Percentiles rank a stretch among this genome's conserved stretches.
These are phyloP conservation scores for Taeniopygia guttata DNA, from an alignment of 2,797 vertebrate species.

Conservation along the genomic window DNA sequence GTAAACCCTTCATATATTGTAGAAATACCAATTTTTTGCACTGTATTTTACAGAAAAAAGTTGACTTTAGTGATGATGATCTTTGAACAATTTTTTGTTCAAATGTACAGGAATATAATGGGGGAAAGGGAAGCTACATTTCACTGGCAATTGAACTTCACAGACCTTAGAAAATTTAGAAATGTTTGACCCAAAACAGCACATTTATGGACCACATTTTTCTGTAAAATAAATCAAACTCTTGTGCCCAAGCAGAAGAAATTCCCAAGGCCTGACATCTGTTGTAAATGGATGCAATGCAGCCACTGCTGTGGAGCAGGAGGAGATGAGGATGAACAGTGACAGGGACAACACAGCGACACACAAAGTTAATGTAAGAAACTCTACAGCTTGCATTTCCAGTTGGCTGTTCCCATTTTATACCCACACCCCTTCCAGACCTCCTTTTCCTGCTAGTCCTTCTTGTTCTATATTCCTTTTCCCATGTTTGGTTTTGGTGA, in stretches of 20 bases:
- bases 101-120: neutral
- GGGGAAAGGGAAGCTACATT: slow-evolving; percentile 7
- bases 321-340: neutral
- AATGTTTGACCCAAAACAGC: neutral
- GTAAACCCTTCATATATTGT: neutral
- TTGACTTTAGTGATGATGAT: neutral
- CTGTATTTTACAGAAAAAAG: neutral
- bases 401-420: neutral
- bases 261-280: neutral
- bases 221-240: neutral
- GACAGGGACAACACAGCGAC: neutral
- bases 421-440: neutral
- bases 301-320: neutral
- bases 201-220: neutral
- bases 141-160: neutral
- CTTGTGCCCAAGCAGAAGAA: neutral
- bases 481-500: neutral
- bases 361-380: neutral
- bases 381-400: neutral
- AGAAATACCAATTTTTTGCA: neutral
- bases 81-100: neutral
- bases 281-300: neutral
- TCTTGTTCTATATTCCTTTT: neutral
- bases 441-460: neutral
- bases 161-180: neutral